A percentile compares a stretch with the other conserved stretches of the same genome.
phyloP scores from a whole-genome alignment of 2,113 vertebrate genomes.

The Physeter macrocephalus region DNA sequence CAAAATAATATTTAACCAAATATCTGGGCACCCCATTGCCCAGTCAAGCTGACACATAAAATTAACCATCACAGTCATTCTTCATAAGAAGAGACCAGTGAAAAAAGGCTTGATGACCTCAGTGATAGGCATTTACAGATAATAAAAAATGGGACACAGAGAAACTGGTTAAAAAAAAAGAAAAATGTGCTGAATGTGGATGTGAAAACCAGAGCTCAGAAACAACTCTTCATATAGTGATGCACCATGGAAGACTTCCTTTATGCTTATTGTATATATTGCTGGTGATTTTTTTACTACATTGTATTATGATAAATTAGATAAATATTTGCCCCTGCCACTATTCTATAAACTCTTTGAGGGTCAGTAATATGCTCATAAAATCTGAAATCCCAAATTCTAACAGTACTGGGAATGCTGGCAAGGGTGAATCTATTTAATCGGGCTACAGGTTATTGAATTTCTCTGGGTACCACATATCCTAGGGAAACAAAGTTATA shows the following conservation, averaged over 20 bases:
- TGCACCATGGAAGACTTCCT: accelerated
- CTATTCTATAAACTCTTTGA: not conserved
- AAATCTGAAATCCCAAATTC: not conserved
- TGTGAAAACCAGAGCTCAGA: not conserved
- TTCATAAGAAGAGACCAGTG: not conserved
- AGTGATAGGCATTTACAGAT: no score
- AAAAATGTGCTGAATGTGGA: no score
- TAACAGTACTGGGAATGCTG: not conserved
- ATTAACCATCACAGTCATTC: not conserved
- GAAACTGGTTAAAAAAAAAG: not conserved
- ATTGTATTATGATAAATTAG: not conserved
- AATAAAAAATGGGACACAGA: not conserved
- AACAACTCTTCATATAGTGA: accelerated
- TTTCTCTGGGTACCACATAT: no score
- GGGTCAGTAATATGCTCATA: not conserved
- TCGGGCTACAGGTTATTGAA: not conserved
- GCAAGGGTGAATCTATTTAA: not conserved
- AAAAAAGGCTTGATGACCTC: accelerated
- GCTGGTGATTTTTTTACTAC: not conserved
- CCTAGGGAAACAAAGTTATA: not conserved
- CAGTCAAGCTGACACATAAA: not conserved
- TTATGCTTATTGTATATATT: not conserved
- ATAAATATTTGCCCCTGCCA: not conserved
- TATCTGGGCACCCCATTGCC: not conserved
- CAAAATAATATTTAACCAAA: not conserved